Percentiles rank a stretch among this genome's conserved stretches.
Conservation (phyloP, 1,140 invertebrate genomes). For the Zaprionus kolodkinae region DNA sequence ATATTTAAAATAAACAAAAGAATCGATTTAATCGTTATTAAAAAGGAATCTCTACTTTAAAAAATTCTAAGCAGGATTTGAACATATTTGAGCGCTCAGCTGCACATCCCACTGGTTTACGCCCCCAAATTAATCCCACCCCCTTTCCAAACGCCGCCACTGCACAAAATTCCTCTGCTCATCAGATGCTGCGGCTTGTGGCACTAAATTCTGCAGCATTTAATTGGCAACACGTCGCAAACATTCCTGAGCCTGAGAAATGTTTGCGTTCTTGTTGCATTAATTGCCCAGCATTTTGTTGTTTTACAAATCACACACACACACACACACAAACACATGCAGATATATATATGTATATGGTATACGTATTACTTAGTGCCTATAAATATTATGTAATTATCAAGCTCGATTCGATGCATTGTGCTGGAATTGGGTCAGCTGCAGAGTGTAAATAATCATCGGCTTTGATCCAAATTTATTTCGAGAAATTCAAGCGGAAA, state of each 20-base stretch:
- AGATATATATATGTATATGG: neutral
- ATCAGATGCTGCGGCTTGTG: slow-evolving; percentile 51
- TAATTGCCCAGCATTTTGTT: slow-evolving; percentile 35
- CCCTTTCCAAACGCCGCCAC: neutral
- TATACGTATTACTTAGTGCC: neutral
- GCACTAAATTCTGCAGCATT: slow-evolving; percentile 68
- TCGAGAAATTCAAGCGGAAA: slow-evolving; percentile 33
- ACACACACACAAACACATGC: neutral
- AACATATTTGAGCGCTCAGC: too few relatives aligned
- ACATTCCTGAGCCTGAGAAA: slow-evolving; percentile 10
- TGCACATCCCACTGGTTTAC: neutral
- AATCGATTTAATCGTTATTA: too few relatives aligned
- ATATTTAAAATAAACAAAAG: too few relatives aligned
- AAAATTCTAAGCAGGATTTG: too few relatives aligned
- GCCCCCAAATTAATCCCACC: neutral
- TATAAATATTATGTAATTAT: slow-evolving; percentile 54
- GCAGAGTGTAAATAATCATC: slow-evolving; percentile 63
- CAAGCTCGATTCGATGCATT: slow-evolving; percentile 23
- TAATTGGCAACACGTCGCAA: slow-evolving; percentile 64
- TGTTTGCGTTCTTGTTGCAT: slow-evolving; percentile 14
- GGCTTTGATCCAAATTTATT: slow-evolving; percentile 68
- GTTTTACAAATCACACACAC: neutral
- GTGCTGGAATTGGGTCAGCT: slow-evolving; percentile 52
- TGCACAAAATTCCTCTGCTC: slow-evolving; percentile 10
- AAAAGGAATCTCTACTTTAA: too few relatives aligned